Evolutionary conservation across 2,888 invertebrate species (phyloP).

Genomic region (Nomada ferruginata): DNA sequence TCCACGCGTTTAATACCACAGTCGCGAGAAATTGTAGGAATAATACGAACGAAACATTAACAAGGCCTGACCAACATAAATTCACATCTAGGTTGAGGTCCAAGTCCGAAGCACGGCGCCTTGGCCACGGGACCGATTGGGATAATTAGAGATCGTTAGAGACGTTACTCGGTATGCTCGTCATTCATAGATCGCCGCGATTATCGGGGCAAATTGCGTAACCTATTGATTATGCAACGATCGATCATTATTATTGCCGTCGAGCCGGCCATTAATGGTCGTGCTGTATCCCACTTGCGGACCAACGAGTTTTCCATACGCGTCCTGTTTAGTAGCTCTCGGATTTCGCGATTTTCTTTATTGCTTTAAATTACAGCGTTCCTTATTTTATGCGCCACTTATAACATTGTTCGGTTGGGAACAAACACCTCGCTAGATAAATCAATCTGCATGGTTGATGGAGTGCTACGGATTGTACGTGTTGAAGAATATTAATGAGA

Average conservation of each 20-base stretch:
- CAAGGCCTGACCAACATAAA: conserved; percentile 57
- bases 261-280: conserved; percentile 38
- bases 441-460: conserved; percentile 31
- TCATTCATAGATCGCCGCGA: conserved; percentile 66
- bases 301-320: conserved; percentile 39
- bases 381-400: conserved; percentile 34
- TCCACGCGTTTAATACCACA: conserved; percentile 7
- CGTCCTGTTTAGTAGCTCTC: conserved; percentile 52
- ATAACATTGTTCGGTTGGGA: conserved; percentile 29
- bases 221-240: conserved; percentile 68
- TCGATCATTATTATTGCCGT: conserved; percentile 65
- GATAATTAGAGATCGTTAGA: conserved; percentile 71
- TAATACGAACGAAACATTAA: conserved; percentile 50
- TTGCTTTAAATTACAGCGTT: conserved; percentile 48
- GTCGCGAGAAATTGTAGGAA: conserved; percentile 31
- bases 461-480: background rate
- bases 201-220: conserved; percentile 67
- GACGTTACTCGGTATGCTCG: conserved; percentile 53
- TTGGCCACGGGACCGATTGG: conserved; percentile 38
- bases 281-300: conserved; percentile 50
- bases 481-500: conserved; percentile 11
- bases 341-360: conserved; percentile 57
- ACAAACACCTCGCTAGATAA: conserved; percentile 28
- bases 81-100: conserved; percentile 55
- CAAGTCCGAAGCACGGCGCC: conserved; percentile 40